These are phyloP conservation scores for Molothrus ater DNA, from an alignment of 2,797 vertebrate genomes.

Conservation along the genomic window DNA sequence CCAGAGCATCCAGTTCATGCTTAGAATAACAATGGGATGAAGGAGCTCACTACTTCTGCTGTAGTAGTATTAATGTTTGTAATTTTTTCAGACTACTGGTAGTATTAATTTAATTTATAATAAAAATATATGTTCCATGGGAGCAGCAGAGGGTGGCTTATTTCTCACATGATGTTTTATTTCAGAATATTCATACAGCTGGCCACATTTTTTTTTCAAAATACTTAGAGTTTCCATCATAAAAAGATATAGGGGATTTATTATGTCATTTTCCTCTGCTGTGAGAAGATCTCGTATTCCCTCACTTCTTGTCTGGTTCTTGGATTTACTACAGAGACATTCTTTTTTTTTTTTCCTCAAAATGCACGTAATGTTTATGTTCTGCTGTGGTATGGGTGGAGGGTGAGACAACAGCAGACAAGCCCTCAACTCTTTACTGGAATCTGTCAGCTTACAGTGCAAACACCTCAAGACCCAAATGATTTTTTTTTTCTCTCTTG, in stretches of 20 bases:
- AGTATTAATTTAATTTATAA: neutral
- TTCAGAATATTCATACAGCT: neutral
- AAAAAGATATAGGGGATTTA: neutral
- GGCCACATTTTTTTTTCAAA: neutral
- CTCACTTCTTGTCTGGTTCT: neutral
- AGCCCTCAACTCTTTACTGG: neutral
- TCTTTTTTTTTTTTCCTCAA: rapidly evolving
- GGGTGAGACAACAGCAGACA: neutral
- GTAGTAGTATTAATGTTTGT: neutral
- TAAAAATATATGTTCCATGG: neutral
- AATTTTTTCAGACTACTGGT: neutral
- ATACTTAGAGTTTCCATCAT: neutral
- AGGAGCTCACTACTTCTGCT: neutral
- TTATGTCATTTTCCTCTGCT: neutral
- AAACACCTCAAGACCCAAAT: neutral
- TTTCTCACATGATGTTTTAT: neutral
- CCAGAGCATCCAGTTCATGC: neutral
- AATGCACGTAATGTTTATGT: neutral
- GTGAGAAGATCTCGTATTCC: neutral
- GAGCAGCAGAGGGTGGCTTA: neutral
- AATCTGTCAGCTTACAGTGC: neutral
- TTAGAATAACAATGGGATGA: neutral
- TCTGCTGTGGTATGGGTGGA: neutral
- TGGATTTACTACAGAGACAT: neutral
- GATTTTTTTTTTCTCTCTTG: neutral